Evolutionary conservation across 1,140 invertebrate species (phyloP).

Genomic region (Gryllus bimaculatus): DNA sequence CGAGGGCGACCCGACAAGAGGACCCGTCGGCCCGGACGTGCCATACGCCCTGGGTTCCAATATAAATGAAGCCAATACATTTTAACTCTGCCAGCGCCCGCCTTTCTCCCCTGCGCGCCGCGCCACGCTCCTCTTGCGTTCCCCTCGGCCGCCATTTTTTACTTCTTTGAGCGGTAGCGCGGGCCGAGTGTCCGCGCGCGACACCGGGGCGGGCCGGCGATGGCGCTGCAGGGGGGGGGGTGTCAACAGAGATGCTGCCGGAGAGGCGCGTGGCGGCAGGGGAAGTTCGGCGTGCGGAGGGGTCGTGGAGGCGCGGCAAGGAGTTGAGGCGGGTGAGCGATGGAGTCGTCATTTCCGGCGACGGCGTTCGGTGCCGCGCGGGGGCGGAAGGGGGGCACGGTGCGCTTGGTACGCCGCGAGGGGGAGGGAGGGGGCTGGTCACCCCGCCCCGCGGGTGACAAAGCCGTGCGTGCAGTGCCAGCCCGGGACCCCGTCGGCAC

Average conservation of each 20-base stretch:
- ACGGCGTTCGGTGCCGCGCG: too few species aligned
- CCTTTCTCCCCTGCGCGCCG: neutral
- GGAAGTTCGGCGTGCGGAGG: too few species aligned
- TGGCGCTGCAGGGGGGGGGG: neutral
- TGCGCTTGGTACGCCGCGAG: neutral
- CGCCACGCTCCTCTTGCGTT: neutral
- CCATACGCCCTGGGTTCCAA: neutral
- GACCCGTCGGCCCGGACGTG: neutral
- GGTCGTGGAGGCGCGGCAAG: neutral
- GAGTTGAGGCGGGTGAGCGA: neutral
- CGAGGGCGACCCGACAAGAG: neutral
- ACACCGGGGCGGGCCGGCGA: neutral
- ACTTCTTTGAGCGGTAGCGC: neutral
- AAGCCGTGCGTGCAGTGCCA: neutral
- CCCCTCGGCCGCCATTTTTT: neutral
- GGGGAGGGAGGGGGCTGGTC: too few species aligned
- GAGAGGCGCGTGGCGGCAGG: too few species aligned
- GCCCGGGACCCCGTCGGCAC: too few species aligned
- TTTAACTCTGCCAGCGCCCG: neutral
- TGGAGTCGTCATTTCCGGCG: neutral
- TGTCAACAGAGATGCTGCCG: too few species aligned
- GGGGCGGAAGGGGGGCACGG: neutral
- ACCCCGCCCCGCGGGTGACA: neutral
- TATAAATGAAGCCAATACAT: constrained; percentile 5
- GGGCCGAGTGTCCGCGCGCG: neutral